phyloP scores from a whole-genome alignment of 2,113 vertebrate species.

The Chamaea fasciata region DNA sequence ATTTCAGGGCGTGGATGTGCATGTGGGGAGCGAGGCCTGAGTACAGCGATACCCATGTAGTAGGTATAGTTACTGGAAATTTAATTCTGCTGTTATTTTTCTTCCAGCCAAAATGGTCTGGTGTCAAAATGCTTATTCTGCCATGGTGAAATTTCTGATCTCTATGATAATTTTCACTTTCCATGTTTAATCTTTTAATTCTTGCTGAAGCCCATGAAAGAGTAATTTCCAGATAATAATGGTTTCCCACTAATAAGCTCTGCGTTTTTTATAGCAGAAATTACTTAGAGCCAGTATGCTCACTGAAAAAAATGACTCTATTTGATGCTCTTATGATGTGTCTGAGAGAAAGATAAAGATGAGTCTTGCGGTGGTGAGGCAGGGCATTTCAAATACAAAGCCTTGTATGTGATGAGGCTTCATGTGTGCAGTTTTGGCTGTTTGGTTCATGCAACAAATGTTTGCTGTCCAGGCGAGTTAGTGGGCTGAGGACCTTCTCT shows the following conservation, averaged over 20 bases:
- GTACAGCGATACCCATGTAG: not conserved
- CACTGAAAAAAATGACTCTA: not conserved
- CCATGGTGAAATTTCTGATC: not conserved
- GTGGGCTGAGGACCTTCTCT: not conserved
- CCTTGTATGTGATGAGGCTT: not conserved
- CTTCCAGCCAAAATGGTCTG: not conserved
- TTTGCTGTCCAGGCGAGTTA: not conserved
- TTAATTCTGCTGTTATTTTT: not conserved
- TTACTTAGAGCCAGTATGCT: not conserved
- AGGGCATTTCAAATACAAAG: not conserved
- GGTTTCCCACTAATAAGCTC: not conserved
- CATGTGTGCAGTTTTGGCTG: not conserved
- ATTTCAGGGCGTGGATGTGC: not conserved
- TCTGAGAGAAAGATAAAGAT: not conserved
- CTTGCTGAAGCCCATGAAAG: not conserved
- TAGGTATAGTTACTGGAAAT: not conserved
- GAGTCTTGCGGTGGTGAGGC: rapidly evolving
- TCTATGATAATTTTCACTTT: conserved; percentile 18
- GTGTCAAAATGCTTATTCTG: conserved; percentile 7
- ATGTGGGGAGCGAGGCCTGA: not conserved
- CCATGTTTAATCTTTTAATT: conserved; percentile 7
- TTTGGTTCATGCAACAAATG: not conserved
- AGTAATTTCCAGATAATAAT: conserved; percentile 25
- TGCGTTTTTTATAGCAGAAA: not conserved
- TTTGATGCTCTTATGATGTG: not conserved